Percentiles rank a stretch among this genome's conserved stretches.
These are phyloP conservation scores for Perodicticus potto DNA, from an alignment of 2,797 vertebrate genomes.

Conservation along the genomic window DNA sequence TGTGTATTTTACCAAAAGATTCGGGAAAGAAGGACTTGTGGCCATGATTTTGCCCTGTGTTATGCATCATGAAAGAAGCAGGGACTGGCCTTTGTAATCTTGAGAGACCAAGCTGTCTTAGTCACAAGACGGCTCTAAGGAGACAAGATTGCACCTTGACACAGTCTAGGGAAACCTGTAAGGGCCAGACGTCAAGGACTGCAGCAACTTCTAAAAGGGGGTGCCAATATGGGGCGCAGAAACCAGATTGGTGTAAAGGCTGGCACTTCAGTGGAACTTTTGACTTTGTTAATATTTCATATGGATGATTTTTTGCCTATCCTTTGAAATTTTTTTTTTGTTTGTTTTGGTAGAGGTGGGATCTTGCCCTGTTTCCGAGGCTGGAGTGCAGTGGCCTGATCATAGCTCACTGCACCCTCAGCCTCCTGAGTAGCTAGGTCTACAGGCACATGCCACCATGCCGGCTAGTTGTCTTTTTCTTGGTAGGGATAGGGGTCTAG, in stretches of 20 bases:
- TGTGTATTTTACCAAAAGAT: neutral
- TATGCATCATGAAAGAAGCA: neutral
- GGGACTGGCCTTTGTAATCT: neutral
- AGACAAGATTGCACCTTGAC: neutral
- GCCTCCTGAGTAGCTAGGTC: too few species aligned
- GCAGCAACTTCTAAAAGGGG: too few species aligned
- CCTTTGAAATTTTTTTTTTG: neutral
- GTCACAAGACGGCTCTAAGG: neutral
- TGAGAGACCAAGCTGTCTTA: neutral
- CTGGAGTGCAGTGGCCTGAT: too few species aligned
- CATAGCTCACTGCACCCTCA: too few species aligned
- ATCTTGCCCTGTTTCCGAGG: too few species aligned
- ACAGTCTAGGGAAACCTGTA: neutral
- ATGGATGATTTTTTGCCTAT: neutral
- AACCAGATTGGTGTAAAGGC: neutral
- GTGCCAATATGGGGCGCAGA: neutral
- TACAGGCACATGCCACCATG: too few species aligned
- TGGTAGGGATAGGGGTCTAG: too few species aligned
- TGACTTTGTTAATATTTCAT: neutral
- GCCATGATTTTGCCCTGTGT: neutral
- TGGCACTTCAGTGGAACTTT: neutral
- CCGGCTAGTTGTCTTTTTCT: too few species aligned
- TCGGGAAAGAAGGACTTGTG: neutral
- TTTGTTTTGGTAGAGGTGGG: too few species aligned
- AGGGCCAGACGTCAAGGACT: neutral